These are phyloP conservation scores for Vanessa atalanta DNA, from an alignment of 1,140 invertebrate genomes.

Conservation along the genomic window DNA sequence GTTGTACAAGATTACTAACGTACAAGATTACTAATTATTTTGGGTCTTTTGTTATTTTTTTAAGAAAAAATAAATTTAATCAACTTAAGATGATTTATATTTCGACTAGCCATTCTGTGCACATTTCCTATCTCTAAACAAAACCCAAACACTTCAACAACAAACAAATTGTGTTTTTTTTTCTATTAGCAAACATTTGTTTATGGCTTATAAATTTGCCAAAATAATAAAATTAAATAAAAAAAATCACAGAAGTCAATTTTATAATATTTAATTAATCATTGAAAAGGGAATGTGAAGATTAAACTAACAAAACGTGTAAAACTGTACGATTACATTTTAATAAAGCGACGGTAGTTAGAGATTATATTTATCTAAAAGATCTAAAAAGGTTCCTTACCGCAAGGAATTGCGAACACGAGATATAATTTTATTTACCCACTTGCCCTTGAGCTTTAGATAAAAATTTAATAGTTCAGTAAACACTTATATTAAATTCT, in stretches of 20 bases:
- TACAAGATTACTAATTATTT: no score
- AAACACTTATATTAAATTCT: no score
- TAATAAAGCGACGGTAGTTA: background rate
- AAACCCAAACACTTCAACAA: background rate
- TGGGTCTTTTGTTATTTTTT: no score
- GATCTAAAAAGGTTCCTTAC: background rate
- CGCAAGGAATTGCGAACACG: background rate
- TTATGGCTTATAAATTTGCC: background rate
- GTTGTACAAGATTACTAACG: no score
- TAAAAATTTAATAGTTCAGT: background rate
- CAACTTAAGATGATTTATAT: no score
- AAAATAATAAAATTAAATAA: no score
- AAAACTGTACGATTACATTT: constrained; percentile 20
- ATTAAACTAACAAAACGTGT: constrained; percentile 10
- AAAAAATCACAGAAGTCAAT: background rate
- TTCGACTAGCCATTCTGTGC: no score
- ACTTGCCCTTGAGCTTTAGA: background rate
- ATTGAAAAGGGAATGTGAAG: constrained; percentile 6
- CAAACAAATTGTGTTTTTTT: background rate
- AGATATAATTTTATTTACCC: background rate
- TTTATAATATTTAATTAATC: background rate
- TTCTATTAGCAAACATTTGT: no score
- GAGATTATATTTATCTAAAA: constrained; percentile 11
- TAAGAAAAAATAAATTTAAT: no score
- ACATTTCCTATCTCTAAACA: no score